Conservation (phyloP, 2,888 invertebrate species). For the Macrophya annulata region DNA sequence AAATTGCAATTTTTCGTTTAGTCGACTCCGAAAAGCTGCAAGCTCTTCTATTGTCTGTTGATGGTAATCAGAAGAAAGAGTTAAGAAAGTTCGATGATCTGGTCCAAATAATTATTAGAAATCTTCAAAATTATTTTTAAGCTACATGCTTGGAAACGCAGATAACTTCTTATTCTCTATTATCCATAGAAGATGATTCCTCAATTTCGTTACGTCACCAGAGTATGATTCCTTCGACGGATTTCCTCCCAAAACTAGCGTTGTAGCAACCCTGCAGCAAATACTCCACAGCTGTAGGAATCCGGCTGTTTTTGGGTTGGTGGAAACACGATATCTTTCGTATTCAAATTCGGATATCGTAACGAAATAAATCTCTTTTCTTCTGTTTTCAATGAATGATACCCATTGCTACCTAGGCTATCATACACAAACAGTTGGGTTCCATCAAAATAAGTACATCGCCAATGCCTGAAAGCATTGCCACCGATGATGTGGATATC, state of each 20-base stretch:
- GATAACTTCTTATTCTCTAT: neutral
- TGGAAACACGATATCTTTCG: constrained; percentile 5
- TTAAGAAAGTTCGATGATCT: neutral
- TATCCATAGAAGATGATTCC: neutral
- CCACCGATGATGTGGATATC: constrained; percentile 15
- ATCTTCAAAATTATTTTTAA: too few species aligned
- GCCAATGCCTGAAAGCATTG: constrained; percentile 22
- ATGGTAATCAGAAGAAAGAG: neutral
- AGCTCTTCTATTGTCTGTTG: too few species aligned
- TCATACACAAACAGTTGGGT: neutral
- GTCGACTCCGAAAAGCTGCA: too few species aligned
- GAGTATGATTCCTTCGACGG: neutral
- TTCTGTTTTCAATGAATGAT: neutral
- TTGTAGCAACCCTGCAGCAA: constrained; percentile 21
- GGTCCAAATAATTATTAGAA: neutral
- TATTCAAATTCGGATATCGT: neutral
- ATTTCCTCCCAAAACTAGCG: constrained; percentile 1
- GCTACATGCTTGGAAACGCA: constrained; percentile 8
- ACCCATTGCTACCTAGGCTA: neutral
- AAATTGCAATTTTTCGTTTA: too few species aligned
- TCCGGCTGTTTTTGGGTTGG: neutral
- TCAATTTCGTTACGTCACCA: neutral
- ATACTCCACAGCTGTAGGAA: neutral
- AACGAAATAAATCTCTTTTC: neutral
- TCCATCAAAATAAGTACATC: constrained; percentile 10